Evolutionary conservation across 2,888 invertebrate genomes (phyloP), one percentile per base, ranked within the genome.

Genomic region (Drosophila merina): DNA sequence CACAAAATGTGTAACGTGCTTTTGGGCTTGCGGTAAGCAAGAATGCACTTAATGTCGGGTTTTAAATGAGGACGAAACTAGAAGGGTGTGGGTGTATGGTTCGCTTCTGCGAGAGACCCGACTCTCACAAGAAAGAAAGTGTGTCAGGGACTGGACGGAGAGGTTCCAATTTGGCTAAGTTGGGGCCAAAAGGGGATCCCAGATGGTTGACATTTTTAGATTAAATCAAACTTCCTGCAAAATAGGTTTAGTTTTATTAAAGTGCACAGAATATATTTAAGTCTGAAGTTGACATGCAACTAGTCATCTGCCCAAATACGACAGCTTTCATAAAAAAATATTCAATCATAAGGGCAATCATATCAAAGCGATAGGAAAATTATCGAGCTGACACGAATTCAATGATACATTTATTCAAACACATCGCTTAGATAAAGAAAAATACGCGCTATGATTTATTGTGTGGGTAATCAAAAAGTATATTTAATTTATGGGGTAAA

Each of bases 1-100:
- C 60, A 45, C 45, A 45, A 79, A 79, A 70, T 64, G 33, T 47
- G 64, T 57, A 64, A 82, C 82, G 59, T 68, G 57, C 64, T 64
- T 64, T 64, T 47, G 36, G 50, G 69, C 54, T 66, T 69, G 67
- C 66, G 69, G 69, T 59, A 50, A 69, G 59, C 59, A 50, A 69
- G 60, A 69, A 69, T 69, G 59, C 69, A 59, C 69, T 69, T 58
- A 59, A 49, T 70, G 70, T 42, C 20, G 51, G 52, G 52, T 38
- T 64, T 64, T 38, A 47, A 52, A 52, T 40, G 52, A 40, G 64
- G 47, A 64, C 40, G 38, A 36, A n/a, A 26, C 45, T n/a, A 44
- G 31, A 44, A n/a, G 40, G 28, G 30, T 7, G 14, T 12, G 28
- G 49, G 28, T 49, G 57, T 6, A n/a, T n/a, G 10, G 10, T 10